A percentile compares a stretch with the other conserved stretches of the same genome.
Conservation (phyloP, 2,888 invertebrate species). For the Drymonia ruficornis region DNA sequence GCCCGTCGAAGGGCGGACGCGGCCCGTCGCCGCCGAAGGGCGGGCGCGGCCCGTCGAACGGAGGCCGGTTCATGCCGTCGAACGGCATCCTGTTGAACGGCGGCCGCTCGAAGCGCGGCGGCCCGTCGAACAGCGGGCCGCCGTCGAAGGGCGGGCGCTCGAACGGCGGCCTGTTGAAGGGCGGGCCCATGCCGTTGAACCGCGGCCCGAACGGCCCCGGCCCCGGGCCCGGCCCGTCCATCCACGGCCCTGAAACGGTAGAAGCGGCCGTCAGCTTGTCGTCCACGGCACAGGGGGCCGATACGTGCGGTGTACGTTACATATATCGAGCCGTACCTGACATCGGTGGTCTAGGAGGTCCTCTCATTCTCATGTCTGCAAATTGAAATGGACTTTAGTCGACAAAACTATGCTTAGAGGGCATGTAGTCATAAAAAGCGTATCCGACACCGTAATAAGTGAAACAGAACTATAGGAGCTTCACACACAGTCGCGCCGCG, state of each 20-base stretch:
- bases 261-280: slow-evolving; percentile 11
- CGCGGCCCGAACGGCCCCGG: slow-evolving; percentile 68
- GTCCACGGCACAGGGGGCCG: slow-evolving; percentile 17
- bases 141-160: slow-evolving; percentile 66
- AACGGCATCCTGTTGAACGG: slow-evolving; percentile 62
- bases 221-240: slow-evolving; percentile 68
- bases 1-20: slow-evolving; percentile 54
- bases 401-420: slow-evolving; percentile 7
- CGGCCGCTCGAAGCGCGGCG: slow-evolving; percentile 55
- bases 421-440: background rate
- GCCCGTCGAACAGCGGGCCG: slow-evolving; percentile 50
- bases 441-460: background rate
- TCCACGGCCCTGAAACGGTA: slow-evolving; percentile 70
- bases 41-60: slow-evolving; percentile 53
- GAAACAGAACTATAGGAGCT: too few relatives aligned
- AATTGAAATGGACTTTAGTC: slow-evolving; percentile 55
- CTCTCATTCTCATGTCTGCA: slow-evolving; percentile 80
- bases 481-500: too few relatives aligned
- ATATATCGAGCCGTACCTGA: slow-evolving; percentile 60
- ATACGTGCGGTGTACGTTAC: background rate
- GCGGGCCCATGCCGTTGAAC: slow-evolving; percentile 76
- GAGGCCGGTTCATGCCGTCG: slow-evolving; percentile 47
- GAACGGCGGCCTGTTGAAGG: slow-evolving; percentile 54
- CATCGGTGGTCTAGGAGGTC: slow-evolving; percentile 69
- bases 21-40: slow-evolving; percentile 60